A percentile compares a stretch with the other conserved stretches of the same genome.
Conservation (phyloP, 35 echinoderm and acorn worm species). For the Ptychodera flava region DNA sequence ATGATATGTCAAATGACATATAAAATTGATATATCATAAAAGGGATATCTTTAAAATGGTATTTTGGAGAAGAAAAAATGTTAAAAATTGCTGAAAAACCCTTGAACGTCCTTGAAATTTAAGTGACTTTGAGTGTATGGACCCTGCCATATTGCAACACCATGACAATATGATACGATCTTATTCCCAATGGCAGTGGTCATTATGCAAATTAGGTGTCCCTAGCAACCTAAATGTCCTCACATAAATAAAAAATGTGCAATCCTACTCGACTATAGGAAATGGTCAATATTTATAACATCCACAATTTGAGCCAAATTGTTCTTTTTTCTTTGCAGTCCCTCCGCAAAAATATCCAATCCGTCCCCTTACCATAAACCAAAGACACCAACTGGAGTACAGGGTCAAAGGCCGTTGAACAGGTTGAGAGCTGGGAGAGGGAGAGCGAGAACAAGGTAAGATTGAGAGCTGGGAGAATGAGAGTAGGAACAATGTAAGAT, state of each 20-base stretch:
- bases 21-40: too few species aligned
- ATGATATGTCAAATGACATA: too few species aligned
- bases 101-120: too few species aligned
- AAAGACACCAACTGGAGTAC: slow-evolving; percentile 9
- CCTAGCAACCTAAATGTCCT: not conserved
- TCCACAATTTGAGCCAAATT: not conserved
- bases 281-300: not conserved
- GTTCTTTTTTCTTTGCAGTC: slow-evolving; percentile 19
- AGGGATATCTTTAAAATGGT: too few species aligned
- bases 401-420: slow-evolving; percentile 38
- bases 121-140: too few species aligned
- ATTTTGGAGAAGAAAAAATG: too few species aligned
- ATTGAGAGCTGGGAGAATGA: not conserved
- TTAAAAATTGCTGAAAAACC: too few species aligned
- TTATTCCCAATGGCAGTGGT: not conserved
- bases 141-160: too few species aligned
- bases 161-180: not conserved
- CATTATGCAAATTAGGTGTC: not conserved
- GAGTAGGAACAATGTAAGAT: not conserved
- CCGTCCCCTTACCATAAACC: slow-evolving; percentile 15
- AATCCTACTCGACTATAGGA: not conserved
- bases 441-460: slow-evolving; percentile 54
- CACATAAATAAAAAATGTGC: slow-evolving; percentile 11
- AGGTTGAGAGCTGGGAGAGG: slow-evolving; percentile 60
- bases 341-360: slow-evolving; percentile 3